Evolutionary conservation across 2,113 vertebrate genomes (phyloP), one percentile per base, ranked within the genome.

Genomic region (Limanda limanda): DNA sequence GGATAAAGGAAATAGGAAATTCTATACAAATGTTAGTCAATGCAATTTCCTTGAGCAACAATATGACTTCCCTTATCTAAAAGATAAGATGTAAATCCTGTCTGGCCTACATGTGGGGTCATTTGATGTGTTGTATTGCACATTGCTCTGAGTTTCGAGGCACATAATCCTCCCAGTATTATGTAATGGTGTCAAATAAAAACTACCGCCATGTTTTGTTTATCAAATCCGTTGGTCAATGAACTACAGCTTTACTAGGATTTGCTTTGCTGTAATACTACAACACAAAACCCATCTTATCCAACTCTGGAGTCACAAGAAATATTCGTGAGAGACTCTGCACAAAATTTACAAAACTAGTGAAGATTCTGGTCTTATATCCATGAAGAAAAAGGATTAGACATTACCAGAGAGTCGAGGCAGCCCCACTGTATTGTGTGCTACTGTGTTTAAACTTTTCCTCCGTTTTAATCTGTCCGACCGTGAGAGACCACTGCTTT

Each of bases 401-500:
- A 35, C 45, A 23, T 21, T 3, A 7, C 20, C 23, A 56, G 2
- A 35, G 18, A 51, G 4, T 20, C 7, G 48, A 51, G 48, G 48
- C 18, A 56, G 12, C 17, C 24, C 52, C 48, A 35, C 24, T 48
- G 10, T 65, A 21, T 18, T 10, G 3, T n/a, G 20, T 45, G 51
- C 17, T 48, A 9, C 62, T 40, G 17, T 64, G 40, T 56, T 47
- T 47, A 35, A 47, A 68, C 35, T 47, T 79, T 40, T 10, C 23
- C 51, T 69, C 37, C 45, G n/a, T 35, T 79, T 27, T 8, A 27
- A 52, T 70, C 40, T 55, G 37, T 68, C 42, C 54, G 37, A 60
- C 48, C 52, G 35, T 2, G 56, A 57, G 56, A 57, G 55, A 56
- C 71, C 25, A 14, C 51, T 42, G 70, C 61, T 78, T 72, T 78